Evolutionary conservation across 2,888 invertebrate species (phyloP), one percentile per base, ranked within the genome.

Genomic region (Luffia ferchaultella): DNA sequence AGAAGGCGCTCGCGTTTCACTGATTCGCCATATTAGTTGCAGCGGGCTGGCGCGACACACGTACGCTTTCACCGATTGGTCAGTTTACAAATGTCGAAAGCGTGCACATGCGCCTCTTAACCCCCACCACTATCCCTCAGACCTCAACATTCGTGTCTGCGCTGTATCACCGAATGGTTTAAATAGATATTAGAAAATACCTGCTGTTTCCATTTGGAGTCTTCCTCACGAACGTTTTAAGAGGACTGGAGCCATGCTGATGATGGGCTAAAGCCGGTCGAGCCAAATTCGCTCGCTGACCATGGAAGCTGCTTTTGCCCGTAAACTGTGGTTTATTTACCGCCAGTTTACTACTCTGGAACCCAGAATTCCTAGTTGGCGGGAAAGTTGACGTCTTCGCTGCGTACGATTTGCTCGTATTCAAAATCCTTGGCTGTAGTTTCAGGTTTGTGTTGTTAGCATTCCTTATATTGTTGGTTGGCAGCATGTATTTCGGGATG

Each of bases 361-460:
- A 66, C 62, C 75, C 73, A 2, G 74, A 70, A 53, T 76, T 80
- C 63, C 83, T 65, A 0, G 76, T 77, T 55, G 84, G 83, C 59
- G 83, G 80, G 61, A 84, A 84, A 0, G 83, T 82, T 1, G 79
- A 77, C 1, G 82, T 83, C 55, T 82, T 83, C 0, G 76, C 62
- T 16, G 73, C 76, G 57, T 76, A 80, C 0, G 73, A 70, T 54
- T 79, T 82, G 1, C 73, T 40, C 0, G 71, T 58, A 58, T 71
- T 73, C 46, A 74, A 64, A 40, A 70, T 62, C 30, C 77, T 60
- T 19, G 71, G 69, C 45, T 70, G 76, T 20, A 76, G 73, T 56
- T 83, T 83, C 1, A 82, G 56, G 55, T 80, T 80, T 1, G 76
- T 73, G 55, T 76, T 76, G 62, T 67, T 72, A 2, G 80, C 65